Conservation (phyloP, 1,140 invertebrate species). For the Diachasma alloeum region DNA sequence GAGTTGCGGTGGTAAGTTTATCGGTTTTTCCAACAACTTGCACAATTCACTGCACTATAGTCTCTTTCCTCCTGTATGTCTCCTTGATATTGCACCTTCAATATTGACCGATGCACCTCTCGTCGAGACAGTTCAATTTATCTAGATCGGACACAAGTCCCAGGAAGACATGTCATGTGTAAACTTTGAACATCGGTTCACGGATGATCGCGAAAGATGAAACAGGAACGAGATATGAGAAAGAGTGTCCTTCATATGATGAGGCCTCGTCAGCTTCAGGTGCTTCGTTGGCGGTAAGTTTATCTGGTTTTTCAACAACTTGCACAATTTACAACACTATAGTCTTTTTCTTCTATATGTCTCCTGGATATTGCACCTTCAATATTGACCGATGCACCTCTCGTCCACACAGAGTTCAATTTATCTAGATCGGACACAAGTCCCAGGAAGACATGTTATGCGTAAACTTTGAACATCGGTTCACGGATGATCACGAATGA, state of each 20-base stretch:
- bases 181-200: not conserved
- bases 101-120: not conserved
- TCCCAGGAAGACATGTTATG: not conserved
- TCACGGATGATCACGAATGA: too few relatives aligned
- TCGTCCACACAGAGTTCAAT: not conserved
- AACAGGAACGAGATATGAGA: too few relatives aligned
- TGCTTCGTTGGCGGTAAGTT: too few relatives aligned
- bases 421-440: not conserved
- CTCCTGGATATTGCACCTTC: not conserved
- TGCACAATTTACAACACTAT: too few relatives aligned
- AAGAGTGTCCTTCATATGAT: too few relatives aligned
- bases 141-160: not conserved
- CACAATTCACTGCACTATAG: not conserved
- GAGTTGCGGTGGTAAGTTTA: not conserved
- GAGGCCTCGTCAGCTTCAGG: too few relatives aligned
- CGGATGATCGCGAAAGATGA: too few relatives aligned
- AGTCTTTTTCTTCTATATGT: too few relatives aligned
- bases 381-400: not conserved
- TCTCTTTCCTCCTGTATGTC: not conserved
- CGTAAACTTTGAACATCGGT: not conserved
- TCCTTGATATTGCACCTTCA: not conserved
- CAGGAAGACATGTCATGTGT: not conserved
- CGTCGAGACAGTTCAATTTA: not conserved
- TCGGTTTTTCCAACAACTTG: not conserved
- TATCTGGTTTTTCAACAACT: too few relatives aligned